Evolutionary conservation across 2,797 vertebrate species (phyloP).

Genomic region (Smutsia temminckii): DNA sequence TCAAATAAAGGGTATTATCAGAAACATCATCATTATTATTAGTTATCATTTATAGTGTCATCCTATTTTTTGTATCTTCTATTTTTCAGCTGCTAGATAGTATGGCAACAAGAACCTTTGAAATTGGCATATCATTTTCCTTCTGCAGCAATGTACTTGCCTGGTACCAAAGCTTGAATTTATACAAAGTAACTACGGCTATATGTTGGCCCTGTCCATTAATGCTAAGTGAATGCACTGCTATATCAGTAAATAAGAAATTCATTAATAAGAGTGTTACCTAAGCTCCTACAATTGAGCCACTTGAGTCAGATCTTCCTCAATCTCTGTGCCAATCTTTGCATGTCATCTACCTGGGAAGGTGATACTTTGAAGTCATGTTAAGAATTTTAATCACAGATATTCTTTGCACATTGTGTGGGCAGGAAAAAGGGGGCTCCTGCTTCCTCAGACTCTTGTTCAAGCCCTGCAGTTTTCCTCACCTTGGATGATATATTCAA

Average conservation of each 20-base stretch:
- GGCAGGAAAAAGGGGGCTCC: neutral
- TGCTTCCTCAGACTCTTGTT: conserved; percentile 52
- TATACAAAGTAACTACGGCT: conserved; percentile 74
- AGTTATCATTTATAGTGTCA: conserved; percentile 16
- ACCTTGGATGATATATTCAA: conserved; percentile 72
- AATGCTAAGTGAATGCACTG: conserved; percentile 60
- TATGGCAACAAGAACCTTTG: conserved; percentile 54
- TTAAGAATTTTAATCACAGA: conserved; percentile 71
- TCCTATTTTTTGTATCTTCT: conserved; percentile 48
- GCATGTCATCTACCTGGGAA: conserved; percentile 68
- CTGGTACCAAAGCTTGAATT: conserved; percentile 65
- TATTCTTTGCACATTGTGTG: conserved; percentile 29
- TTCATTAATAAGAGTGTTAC: conserved; percentile 60
- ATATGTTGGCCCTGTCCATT: conserved; percentile 51
- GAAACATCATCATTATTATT: neutral
- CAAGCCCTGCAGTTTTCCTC: conserved; percentile 73
- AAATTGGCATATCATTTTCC: conserved; percentile 62
- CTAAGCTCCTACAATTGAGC: conserved; percentile 45
- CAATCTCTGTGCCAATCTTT: conserved; percentile 59
- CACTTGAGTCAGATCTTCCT: conserved; percentile 61
- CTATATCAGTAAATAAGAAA: conserved; percentile 61
- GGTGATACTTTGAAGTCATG: conserved; percentile 57
- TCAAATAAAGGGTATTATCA: neutral
- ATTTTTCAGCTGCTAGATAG: conserved; percentile 40
- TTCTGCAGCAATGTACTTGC: conserved; percentile 57